Evolutionary conservation across 2,113 vertebrate genomes (phyloP).

Genomic region (Hemicordylus capensis): DNA sequence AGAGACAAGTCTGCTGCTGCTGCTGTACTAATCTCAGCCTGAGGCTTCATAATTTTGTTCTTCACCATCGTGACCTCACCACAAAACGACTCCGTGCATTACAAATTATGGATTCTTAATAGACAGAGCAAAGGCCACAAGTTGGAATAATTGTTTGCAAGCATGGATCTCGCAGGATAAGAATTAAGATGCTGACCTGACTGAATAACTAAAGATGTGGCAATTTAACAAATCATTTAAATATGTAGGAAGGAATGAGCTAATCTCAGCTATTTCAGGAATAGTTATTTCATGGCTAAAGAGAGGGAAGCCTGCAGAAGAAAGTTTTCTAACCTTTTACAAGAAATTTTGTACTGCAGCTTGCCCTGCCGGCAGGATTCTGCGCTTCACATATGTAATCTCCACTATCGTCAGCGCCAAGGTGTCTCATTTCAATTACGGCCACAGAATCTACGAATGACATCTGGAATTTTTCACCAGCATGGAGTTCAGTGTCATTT

Average conservation of each 20-base stretch:
- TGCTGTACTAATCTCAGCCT: no score
- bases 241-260: neutral
- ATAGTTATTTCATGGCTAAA: neutral
- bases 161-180: neutral
- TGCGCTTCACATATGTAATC: slow-evolving; percentile 96
- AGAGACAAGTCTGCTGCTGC: no score
- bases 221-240: neutral
- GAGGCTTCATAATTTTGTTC: no score
- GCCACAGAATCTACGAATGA: slow-evolving; percentile 89
- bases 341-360: slow-evolving; percentile 91
- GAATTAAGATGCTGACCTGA: neutral
- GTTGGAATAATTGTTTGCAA: neutral
- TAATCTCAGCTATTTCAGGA: neutral
- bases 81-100: neutral
- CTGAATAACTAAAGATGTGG: neutral
- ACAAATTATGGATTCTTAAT: neutral
- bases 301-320: slow-evolving; percentile 1
- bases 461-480: slow-evolving; percentile 86
- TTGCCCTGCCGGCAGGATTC: slow-evolving; percentile 93
- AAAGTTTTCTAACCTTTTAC: slow-evolving; percentile 90
- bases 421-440: slow-evolving; percentile 85
- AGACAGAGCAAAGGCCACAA: neutral
- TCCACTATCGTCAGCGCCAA: slow-evolving; percentile 86
- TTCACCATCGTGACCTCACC: neutral
- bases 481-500: slow-evolving; percentile 87